Evolutionary conservation across 2,797 vertebrate species (phyloP).

Genomic region (Nasua narica): DNA sequence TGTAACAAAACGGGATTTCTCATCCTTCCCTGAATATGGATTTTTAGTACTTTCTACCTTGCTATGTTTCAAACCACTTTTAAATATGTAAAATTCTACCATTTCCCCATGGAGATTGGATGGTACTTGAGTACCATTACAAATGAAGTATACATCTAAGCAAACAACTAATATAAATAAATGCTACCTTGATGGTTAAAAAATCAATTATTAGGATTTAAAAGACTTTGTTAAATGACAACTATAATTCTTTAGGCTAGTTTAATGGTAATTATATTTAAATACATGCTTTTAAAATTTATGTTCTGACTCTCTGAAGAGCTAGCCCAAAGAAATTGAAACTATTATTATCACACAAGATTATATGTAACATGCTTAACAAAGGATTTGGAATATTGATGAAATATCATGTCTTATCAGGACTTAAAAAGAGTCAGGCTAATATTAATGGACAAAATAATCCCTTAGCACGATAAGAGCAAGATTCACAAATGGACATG

Average conservation of each 20-base stretch:
- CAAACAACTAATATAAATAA: conserved; percentile 1
- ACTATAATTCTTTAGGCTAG: background rate
- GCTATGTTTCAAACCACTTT: background rate
- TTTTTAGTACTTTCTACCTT: background rate
- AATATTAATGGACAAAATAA: background rate
- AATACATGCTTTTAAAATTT: background rate
- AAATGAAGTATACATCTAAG: background rate
- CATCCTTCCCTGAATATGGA: background rate
- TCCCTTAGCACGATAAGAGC: background rate
- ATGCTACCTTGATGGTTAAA: background rate
- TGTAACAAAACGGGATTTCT: background rate
- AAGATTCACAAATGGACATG: background rate
- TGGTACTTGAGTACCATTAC: background rate
- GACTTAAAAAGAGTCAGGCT: background rate
- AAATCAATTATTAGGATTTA: background rate
- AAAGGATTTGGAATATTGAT: conserved; percentile 18
- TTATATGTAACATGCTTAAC: background rate
- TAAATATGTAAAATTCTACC: background rate
- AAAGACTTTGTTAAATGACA: background rate
- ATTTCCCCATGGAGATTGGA: background rate
- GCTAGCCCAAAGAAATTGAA: background rate
- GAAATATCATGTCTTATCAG: background rate
- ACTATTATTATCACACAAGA: background rate
- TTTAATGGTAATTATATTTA: background rate
- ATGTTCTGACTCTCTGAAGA: background rate